Evolutionary conservation across 92 coral and sea anemone genomes (phyloP).

Genomic region (Parazoanthus swiftii): DNA sequence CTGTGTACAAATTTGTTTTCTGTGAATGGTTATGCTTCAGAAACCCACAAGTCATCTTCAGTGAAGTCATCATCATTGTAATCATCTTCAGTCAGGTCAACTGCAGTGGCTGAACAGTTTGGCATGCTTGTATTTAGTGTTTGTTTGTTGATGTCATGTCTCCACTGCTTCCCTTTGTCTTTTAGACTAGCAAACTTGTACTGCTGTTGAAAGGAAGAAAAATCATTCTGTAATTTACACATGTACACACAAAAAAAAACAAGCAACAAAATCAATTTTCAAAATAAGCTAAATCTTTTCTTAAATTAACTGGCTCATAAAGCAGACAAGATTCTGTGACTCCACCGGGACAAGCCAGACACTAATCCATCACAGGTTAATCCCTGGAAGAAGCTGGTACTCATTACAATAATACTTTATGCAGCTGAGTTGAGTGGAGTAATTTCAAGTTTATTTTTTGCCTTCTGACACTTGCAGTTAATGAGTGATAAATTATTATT

Average conservation of each 20-base stretch:
- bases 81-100: slow-evolving; percentile 28
- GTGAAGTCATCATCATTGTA: slow-evolving; percentile 30
- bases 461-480: too few species aligned
- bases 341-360: too few species aligned
- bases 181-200: neutral
- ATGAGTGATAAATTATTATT: too few species aligned
- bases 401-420: too few species aligned
- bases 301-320: too few species aligned
- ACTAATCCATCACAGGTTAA: too few species aligned
- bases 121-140: neutral
- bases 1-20: too few species aligned
- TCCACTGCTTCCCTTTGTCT: slow-evolving; percentile 29
- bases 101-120: neutral
- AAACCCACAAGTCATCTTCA: slow-evolving; percentile 19
- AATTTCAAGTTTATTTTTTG: too few species aligned
- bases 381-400: too few species aligned
- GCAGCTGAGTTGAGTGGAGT: too few species aligned
- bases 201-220: neutral
- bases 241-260: neutral
- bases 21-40: neutral
- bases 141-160: slow-evolving; percentile 8
- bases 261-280: neutral
- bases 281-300: too few species aligned
- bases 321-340: too few species aligned
- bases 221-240: neutral